Evolutionary conservation across 2,888 invertebrate genomes (phyloP).

Genomic region (Macrophya annulata): DNA sequence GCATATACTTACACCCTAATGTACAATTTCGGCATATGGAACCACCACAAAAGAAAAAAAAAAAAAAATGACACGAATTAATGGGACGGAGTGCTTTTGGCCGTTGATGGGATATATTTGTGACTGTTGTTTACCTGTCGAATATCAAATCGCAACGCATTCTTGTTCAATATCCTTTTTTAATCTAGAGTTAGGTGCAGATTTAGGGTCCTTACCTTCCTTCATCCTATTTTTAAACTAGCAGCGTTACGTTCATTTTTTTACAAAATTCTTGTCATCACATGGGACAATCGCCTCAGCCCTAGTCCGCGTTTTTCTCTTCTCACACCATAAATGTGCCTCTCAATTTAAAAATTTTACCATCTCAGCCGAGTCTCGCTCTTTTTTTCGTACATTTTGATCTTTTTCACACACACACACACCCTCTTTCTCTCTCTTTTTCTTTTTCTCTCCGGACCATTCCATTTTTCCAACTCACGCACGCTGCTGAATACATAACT

Average conservation of each 20-base stretch:
- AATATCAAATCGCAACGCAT: neutral
- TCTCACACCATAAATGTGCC: constrained; percentile 31
- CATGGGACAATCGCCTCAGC: neutral
- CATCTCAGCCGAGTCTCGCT: neutral
- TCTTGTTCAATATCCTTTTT: neutral
- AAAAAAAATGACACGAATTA: neutral
- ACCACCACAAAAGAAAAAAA: neutral
- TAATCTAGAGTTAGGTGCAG: neutral
- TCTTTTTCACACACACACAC: neutral
- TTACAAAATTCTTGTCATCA: neutral
- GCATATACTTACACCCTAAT: neutral
- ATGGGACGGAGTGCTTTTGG: constrained; percentile 7
- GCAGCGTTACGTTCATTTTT: neutral
- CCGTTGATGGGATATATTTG: neutral
- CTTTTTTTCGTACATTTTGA: neutral
- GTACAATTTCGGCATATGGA: neutral
- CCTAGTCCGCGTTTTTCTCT: neutral
- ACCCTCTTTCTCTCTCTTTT: neutral
- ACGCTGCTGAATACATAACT: constrained; percentile 26
- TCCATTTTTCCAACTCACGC: constrained; percentile 22
- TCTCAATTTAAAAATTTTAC: constrained; percentile 37
- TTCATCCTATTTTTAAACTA: neutral
- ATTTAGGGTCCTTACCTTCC: neutral
- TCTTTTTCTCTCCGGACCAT: neutral
- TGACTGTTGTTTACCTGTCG: neutral